Base-by-base conservation (phyloP, 2,797 vertebrate species). In the Limosa lapponica region DNA sequence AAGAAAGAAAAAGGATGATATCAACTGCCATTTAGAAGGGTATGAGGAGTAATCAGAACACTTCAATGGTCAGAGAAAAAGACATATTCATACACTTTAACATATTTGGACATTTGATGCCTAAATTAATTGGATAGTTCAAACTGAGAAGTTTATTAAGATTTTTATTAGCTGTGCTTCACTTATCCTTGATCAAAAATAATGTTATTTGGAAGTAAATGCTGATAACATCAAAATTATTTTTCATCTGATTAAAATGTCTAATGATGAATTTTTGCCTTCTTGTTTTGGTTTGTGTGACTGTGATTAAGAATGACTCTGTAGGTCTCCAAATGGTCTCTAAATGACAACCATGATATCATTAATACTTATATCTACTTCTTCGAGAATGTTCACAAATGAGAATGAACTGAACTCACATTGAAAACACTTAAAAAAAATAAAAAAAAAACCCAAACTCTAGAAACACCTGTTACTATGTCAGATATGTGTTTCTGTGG, bases 201-300 rank as follows among this genome's bases (percentile, higher is more conserved):
- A 91, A 93, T 64, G n/a, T 89, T 97, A 93, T 92, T 97, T 96
- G 70, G 57, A 94, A 87, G n/a, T 90, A 97, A 93, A 54, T 90
- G 27, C 25, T 87, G 51, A 95, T 94, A 96, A 92, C 41, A 95
- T 64, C 17, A 82, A 71, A 94, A 72, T 59, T 88, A 93, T 88
- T 97, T 97, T 96, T 88, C 59, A 93, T 52, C 77, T 94, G 86
- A 95, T 96, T 97, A 97, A 94, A 92, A 97, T 79, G 51, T 87
- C 70, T 51, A 93, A 81, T 87, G 30, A 95, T 88, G 15, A 93
- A 82, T 95, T 93, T 96, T 89, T 93, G 25, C 62, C 43, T 93
- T 95, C 96, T 82, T 95, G 15, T 44, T 95, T 95, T 97, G 19
- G 87, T 95, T 93, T 83, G 87, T 89, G 36, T 84, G 55, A 43